phyloP scores from a whole-genome alignment of 2,797 vertebrate species.

The Alfaro cultratus region DNA sequence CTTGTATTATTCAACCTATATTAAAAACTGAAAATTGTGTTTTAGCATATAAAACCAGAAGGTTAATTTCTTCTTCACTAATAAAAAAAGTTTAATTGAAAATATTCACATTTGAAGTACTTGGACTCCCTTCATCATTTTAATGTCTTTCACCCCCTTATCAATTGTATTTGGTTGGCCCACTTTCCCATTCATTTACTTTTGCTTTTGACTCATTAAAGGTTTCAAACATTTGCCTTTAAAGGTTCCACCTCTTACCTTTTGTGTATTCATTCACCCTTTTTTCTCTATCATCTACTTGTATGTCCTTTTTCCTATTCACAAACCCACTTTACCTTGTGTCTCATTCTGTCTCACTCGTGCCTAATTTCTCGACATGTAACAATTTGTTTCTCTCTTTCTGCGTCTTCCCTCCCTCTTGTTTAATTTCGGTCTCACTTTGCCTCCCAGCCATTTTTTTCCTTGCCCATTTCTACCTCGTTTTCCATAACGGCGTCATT shows the following conservation, averaged over 20 bases:
- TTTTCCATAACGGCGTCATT: conserved; percentile 78
- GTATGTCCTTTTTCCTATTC: conserved; percentile 2
- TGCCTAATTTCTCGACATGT: conserved; percentile 26
- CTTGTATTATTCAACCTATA: background rate
- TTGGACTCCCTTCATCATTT: background rate
- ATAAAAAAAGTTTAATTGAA: background rate
- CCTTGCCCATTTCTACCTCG: conserved; percentile 67
- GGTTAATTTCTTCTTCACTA: background rate
- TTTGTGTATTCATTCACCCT: conserved; percentile 25
- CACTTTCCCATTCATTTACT: background rate
- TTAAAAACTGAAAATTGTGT: background rate
- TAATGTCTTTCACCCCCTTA: background rate
- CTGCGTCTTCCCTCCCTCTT: background rate
- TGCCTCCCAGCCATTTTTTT: conserved; percentile 59
- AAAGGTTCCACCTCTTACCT: conserved; percentile 3
- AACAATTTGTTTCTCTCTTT: conserved; percentile 34
- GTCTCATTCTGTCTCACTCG: background rate
- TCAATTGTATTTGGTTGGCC: background rate
- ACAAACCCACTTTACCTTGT: background rate
- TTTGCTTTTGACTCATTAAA: background rate
- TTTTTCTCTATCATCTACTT: conserved; percentile 26
- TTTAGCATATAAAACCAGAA: background rate
- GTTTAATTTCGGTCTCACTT: conserved; percentile 47
- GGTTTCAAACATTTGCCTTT: background rate
- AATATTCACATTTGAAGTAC: background rate